Conservation (phyloP, 2,888 invertebrate species). For the Autographa gamma region DNA sequence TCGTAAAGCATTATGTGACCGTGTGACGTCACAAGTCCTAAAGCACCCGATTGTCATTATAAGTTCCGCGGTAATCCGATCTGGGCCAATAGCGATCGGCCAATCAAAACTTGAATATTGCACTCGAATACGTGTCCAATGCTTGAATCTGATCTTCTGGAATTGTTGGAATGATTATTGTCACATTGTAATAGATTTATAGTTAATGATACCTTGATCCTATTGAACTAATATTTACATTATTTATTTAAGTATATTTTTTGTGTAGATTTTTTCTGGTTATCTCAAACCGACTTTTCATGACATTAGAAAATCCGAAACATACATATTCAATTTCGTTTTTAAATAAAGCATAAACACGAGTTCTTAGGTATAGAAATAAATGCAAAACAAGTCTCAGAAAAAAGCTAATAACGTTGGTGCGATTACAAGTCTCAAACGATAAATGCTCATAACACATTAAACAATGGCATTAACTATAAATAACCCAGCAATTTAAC, state of each 20-base stretch:
- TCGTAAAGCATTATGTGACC: constrained; percentile 19
- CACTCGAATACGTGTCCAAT: constrained; percentile 42
- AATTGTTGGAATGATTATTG: neutral
- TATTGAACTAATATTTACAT: too few species aligned
- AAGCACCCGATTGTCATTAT: constrained; percentile 66
- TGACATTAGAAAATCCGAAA: too few species aligned
- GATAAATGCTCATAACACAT: neutral
- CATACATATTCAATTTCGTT: too few species aligned
- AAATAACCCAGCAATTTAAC: constrained; percentile 28
- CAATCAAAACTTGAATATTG: constrained; percentile 72
- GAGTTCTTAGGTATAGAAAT: too few species aligned
- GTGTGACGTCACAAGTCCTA: constrained; percentile 14
- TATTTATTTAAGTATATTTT: too few species aligned
- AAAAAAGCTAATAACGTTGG: too few species aligned
- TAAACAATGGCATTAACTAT: neutral
- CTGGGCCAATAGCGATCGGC: constrained; percentile 63
- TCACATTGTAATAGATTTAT: neutral
- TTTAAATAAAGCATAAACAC: too few species aligned
- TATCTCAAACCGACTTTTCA: too few species aligned
- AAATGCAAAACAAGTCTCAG: too few species aligned
- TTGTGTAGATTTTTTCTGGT: too few species aligned
- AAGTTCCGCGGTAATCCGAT: constrained; percentile 72
- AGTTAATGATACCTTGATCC: too few species aligned
- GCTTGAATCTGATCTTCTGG: neutral
- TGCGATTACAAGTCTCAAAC: too few species aligned